A percentile compares a stretch with the other conserved stretches of the same genome.
Evolutionary conservation across 2,888 invertebrate genomes (phyloP).

Genomic region (Erebia palarica): DNA sequence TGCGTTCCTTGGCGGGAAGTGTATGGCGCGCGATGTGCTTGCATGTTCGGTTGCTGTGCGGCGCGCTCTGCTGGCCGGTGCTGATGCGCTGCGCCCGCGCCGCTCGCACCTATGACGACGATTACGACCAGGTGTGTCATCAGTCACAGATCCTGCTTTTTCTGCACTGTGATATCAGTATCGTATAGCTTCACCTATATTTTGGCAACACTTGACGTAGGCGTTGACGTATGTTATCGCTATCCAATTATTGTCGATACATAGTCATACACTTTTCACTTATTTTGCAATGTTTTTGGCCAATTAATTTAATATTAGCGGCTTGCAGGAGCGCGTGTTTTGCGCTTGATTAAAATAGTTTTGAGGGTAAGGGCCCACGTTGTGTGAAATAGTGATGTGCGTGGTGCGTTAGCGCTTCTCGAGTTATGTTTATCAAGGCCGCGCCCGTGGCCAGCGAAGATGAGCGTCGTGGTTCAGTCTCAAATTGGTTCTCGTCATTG

Average conservation of each 20-base stretch:
- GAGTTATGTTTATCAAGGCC: slow-evolving; percentile 81
- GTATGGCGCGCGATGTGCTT: slow-evolving; percentile 81
- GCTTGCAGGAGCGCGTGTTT: slow-evolving; percentile 70
- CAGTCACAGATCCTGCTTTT: slow-evolving; percentile 57
- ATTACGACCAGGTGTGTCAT: slow-evolving; percentile 78
- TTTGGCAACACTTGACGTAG: slow-evolving; percentile 61
- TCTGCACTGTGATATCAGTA: slow-evolving; percentile 61
- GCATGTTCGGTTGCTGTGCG: slow-evolving; percentile 78
- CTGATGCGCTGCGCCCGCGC: slow-evolving; percentile 74
- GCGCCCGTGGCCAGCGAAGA: slow-evolving; percentile 76
- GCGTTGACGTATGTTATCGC: slow-evolving; percentile 42
- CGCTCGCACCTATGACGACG: slow-evolving; percentile 72
- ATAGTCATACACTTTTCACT: slow-evolving; percentile 70
- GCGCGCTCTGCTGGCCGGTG: slow-evolving; percentile 79
- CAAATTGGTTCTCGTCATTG: slow-evolving; percentile 92
- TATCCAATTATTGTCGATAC: slow-evolving; percentile 50
- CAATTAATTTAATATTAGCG: slow-evolving; percentile 58
- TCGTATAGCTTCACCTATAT: slow-evolving; percentile 68
- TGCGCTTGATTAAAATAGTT: slow-evolving; percentile 62
- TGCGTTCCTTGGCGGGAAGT: slow-evolving; percentile 78
- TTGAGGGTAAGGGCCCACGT: slow-evolving; percentile 51
- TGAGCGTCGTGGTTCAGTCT: slow-evolving; percentile 86
- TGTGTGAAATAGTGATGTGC: slow-evolving; percentile 70
- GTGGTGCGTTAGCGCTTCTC: slow-evolving; percentile 61
- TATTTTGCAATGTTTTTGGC: slow-evolving; percentile 66